These are phyloP conservation scores for Scelioninae gen. 1 DNA, from an alignment of 2,888 invertebrate genomes.

Conservation along the genomic window DNA sequence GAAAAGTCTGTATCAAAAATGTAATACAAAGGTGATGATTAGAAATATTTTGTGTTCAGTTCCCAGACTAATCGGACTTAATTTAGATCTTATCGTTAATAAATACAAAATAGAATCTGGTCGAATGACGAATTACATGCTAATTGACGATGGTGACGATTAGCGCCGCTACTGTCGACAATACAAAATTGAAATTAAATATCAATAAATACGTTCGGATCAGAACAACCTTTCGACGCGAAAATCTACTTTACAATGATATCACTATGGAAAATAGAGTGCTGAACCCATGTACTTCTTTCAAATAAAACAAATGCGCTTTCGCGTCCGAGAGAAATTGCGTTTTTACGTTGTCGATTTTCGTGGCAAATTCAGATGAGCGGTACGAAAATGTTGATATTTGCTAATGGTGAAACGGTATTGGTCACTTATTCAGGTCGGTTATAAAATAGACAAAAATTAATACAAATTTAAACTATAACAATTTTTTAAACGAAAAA, in stretches of 20 bases:
- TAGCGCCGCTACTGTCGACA: conserved; percentile 25
- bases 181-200: conserved; percentile 9
- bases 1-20: too few relatives aligned
- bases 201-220: conserved; percentile 17
- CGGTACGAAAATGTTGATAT: background rate
- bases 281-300: conserved; percentile 65
- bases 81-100: conserved; percentile 20
- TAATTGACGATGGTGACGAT: conserved; percentile 22
- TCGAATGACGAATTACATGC: conserved; percentile 17
- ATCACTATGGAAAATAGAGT: conserved; percentile 25
- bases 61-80: conserved; percentile 5
- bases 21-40: too few relatives aligned
- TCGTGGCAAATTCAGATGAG: background rate
- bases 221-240: conserved; percentile 1
- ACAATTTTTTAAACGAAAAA: background rate
- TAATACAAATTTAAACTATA: too few relatives aligned
- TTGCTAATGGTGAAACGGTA: too few relatives aligned
- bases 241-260: conserved; percentile 9
- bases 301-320: conserved; percentile 31
- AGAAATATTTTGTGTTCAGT: conserved; percentile 1
- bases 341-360: conserved; percentile 10
- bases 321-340: conserved; percentile 14
- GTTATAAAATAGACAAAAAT: too few relatives aligned
- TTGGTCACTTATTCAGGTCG: too few relatives aligned
- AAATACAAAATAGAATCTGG: conserved; percentile 27